These are phyloP conservation scores for Drosophila lacertosa DNA, from an alignment of 1,140 invertebrate species.

Conservation along the genomic window DNA sequence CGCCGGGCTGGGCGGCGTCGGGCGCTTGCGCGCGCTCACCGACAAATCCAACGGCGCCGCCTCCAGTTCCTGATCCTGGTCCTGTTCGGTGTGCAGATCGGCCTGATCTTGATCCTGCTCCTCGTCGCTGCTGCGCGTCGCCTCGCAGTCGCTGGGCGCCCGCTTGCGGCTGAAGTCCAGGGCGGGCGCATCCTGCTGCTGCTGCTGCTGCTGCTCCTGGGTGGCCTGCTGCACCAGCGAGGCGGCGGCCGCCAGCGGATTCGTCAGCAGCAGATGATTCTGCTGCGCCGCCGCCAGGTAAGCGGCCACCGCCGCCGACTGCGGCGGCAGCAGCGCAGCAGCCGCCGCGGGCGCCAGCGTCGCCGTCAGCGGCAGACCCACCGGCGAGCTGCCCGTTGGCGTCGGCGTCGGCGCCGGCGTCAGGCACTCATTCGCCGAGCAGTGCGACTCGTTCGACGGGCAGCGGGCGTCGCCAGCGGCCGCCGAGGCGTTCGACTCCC, in stretches of 20 bases:
- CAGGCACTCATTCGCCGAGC: slow-evolving; percentile 87
- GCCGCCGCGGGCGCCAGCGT: slow-evolving; percentile 85
- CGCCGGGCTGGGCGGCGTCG: slow-evolving; percentile 84
- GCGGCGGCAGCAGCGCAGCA: slow-evolving; percentile 88
- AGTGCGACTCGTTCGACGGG: slow-evolving; percentile 88
- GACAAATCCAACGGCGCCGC: slow-evolving; percentile 92
- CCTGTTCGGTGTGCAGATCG: too few relatives aligned
- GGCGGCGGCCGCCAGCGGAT: slow-evolving; percentile 87
- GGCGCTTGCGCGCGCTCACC: slow-evolving; percentile 88
- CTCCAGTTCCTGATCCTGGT: slow-evolving; percentile 63
- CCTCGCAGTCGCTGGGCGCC: slow-evolving; percentile 47
- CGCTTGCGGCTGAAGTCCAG: slow-evolving; percentile 91
- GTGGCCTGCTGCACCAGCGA: slow-evolving; percentile 85
- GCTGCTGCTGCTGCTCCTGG: slow-evolving; percentile 85
- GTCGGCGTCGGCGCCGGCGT: slow-evolving; percentile 85
- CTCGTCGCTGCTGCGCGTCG: slow-evolving; percentile 49
- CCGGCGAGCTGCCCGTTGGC: slow-evolving; percentile 84
- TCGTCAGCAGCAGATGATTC: slow-evolving; percentile 91
- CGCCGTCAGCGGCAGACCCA: slow-evolving; percentile 85
- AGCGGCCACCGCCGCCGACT: slow-evolving; percentile 91
- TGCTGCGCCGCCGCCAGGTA: slow-evolving; percentile 89
- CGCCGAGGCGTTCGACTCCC: slow-evolving; percentile 88
- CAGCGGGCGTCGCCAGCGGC: slow-evolving; percentile 85
- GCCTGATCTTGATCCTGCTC: slow-evolving; percentile 30
- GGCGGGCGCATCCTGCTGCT: slow-evolving; percentile 85